Conservation (phyloP, 1,140 invertebrate species). For the Drosophila mayri region DNA sequence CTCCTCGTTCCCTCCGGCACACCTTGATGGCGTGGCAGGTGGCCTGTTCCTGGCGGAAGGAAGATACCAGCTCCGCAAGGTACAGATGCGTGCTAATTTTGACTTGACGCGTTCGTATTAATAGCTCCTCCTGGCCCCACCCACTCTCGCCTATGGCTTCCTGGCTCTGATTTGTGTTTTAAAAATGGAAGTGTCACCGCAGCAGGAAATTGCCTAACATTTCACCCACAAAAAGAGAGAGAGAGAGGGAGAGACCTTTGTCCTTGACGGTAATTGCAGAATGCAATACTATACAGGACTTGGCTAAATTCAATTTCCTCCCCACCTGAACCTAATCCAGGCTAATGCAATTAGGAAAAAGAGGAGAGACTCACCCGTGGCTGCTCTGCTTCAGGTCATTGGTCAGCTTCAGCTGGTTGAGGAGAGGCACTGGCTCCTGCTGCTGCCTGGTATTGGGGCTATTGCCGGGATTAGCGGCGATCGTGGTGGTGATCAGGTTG, state of each 20-base stretch:
- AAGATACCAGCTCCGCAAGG: constrained; percentile 2
- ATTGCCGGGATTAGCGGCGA: constrained; percentile 5
- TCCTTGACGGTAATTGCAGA: constrained; percentile 28
- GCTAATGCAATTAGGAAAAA: constrained; percentile 63
- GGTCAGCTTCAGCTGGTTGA: constrained; percentile 61
- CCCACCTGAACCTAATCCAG: constrained; percentile 44
- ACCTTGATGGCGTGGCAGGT: constrained; percentile 33
- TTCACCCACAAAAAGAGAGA: neutral
- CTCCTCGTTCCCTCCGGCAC: constrained; percentile 10
- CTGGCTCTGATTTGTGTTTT: constrained; percentile 20
- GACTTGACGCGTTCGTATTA: constrained; percentile 24
- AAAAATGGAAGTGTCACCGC: constrained; percentile 25
- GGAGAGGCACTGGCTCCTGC: constrained; percentile 50
- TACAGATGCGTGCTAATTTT: constrained; percentile 46
- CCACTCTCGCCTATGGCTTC: constrained; percentile 5
- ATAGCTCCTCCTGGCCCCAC: constrained; percentile 9
- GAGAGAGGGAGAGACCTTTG: neutral
- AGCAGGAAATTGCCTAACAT: constrained; percentile 4
- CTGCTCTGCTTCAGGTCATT: constrained; percentile 65
- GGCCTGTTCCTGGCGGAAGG: constrained; percentile 23
- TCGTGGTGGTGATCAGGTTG: constrained; percentile 20
- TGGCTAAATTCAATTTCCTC: constrained; percentile 11
- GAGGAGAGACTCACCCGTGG: constrained; percentile 58
- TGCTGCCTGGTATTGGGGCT: neutral
- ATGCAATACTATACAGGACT: constrained; percentile 11